Evolutionary conservation across 2,888 invertebrate species (phyloP), one percentile per base, ranked within the genome.

Genomic region (Orthonychiurus folsomi): DNA sequence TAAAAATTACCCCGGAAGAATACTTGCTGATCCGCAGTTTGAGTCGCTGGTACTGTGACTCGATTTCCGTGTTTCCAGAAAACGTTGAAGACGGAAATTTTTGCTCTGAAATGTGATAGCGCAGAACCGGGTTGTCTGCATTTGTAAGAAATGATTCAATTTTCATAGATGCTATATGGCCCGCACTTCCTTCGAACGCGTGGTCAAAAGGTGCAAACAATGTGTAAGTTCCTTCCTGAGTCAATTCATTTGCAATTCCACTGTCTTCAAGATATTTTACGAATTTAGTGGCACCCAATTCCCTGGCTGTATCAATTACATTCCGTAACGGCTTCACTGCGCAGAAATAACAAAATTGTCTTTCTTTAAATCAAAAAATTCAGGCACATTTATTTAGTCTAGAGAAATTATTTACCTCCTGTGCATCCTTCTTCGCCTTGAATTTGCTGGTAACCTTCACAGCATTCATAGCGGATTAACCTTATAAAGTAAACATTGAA

Each of bases 131-230:
- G 61, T 75, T 75, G 15, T 66, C 57, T 12, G 56, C 65, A 9
- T 63, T 63, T 1, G 53, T 20, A 50, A 62, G 63, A 47, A 69
- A 69, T 2, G 67, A 69, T 24, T 66, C 59, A 27, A 69, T 69
- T 61, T 71, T 66, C 63, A 64, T 68, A 3, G 62, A 58, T 12
- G 63, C 63, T 12, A 63, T 61, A 25, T 60, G 57, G n/a, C 67
- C 71, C 9, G 21, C 50, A 24, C 57, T 56, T 9, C 66, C 79
- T 65, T 79, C 75, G 66, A 80, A 79, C 5, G 80, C 80, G 58
- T 76, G 73, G 66, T 81, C 79, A 26, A 77, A 74, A 1, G 81
- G 81, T 1, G 77, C 79, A 68, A 81, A 80, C 21, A 80, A 74
- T 0, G 80, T 81, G 73, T 75, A 79, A 0, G 80, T 78, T 2